Conservation (phyloP, 2,888 invertebrate species). For the Glaucopsyche alexis region DNA sequence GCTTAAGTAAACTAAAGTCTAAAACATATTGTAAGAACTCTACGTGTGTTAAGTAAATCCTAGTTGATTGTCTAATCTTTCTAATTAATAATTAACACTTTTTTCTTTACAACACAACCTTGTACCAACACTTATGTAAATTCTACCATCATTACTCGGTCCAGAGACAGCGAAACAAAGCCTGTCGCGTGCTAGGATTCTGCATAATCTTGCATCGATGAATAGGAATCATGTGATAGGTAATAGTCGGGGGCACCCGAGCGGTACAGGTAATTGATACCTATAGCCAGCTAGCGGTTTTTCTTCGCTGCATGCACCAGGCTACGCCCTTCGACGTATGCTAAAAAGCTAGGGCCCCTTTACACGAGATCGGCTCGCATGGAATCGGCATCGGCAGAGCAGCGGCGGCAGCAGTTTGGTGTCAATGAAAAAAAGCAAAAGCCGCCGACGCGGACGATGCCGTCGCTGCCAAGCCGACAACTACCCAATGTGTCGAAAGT, state of each 20-base stretch:
- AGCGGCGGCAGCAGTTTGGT: background rate
- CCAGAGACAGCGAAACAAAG: constrained; percentile 18
- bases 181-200: constrained; percentile 37
- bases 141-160: constrained; percentile 7
- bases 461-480: no score
- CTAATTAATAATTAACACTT: background rate
- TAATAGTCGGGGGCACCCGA: constrained; percentile 75
- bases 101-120: background rate
- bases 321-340: constrained; percentile 54
- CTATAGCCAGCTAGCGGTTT: constrained; percentile 70
- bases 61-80: no score
- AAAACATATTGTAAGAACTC: no score
- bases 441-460: no score
- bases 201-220: constrained; percentile 50
- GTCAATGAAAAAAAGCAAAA: background rate
- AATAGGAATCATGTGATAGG: constrained; percentile 72
- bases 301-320: constrained; percentile 56
- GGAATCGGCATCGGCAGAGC: background rate
- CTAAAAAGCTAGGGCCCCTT: background rate
- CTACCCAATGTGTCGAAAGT: no score
- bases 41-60: no score
- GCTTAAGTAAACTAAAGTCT: no score
- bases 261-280: constrained; percentile 72
- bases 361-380: background rate
- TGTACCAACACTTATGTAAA: constrained; percentile 7